Base-by-base conservation (phyloP, 2,888 invertebrate genomes). In the Nomada fucata region DNA sequence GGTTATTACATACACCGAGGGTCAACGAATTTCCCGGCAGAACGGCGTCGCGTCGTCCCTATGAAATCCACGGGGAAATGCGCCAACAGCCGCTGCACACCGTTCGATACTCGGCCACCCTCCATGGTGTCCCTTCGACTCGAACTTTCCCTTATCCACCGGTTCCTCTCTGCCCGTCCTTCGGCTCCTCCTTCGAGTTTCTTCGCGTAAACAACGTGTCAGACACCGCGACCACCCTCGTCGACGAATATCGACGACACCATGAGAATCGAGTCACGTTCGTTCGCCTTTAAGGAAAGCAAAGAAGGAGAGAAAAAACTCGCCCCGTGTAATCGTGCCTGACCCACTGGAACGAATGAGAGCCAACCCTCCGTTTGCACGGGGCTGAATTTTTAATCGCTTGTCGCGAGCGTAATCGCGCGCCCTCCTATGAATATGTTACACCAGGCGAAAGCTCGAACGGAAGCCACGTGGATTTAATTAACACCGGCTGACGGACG, bases 1-100 rank as follows among this genome's bases (percentile, higher is more conserved):
- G 86, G 86, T 90, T 90, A 88, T 88, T 89, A 84, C 36, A 36
- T 47, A 47, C 77, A 71, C 83, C 76, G 79, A 89, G 89, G 90
- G 91, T 90, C 90, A 90, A 89, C 90, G 90, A 86, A 90, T 89
- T 90, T 89, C 74, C 84, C 79, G 79, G 67, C 82, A 69, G 63
- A 60, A 60, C 55, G 72, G 76, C 88, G 85, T 77, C 86, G 77
- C 88, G 85, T 77, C 86, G 77, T 77, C 79, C 80, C 65, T 81
- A 59, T 83, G 76, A 74, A 83, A 65, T 79, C 79, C 86, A 80
- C 75, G 82, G 88, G 85, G 84, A 89, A 88, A 85, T 83, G 85
- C 82, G 83, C 65, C 76, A 79, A 53, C 71, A 75, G 83, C 65
- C 61, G 75, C 64, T 77, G 82, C 79, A 72, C 70, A 67, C 69